Evolutionary conservation across 2,888 invertebrate genomes (phyloP), one percentile per base, ranked within the genome.

Genomic region (Asteroscopus sphinx): DNA sequence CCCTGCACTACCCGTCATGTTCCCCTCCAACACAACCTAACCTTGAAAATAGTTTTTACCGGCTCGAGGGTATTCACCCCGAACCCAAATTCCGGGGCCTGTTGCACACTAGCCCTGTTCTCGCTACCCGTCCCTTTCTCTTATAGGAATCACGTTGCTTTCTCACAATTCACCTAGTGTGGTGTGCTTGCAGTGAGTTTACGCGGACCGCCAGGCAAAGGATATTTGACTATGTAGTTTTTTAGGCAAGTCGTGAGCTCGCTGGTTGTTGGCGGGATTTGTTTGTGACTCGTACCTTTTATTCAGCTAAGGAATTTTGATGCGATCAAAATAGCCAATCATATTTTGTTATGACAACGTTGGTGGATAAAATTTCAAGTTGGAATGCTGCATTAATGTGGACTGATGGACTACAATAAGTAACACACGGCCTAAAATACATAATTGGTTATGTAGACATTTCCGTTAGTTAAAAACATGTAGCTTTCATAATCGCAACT

Each of bases 1-100:
- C 92, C 91, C 91, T 90, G 88, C 89, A 84, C 89, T 80, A 84
- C 89, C 86, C 87, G 90, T 86, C 83, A 87, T 87, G 91, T 85
- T 92, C 93, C 93, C 93, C 91, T 92, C 92, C 89, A 87, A 81
- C 82, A 78, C 82, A 81, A 82, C 83, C 90, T 93, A 94, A 93
- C 94, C 94, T 94, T 94, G 94, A 94, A 94, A 93, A 93, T 92
- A 93, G 94, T 94, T 94, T 93, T 93, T 93, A 94, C 93, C 89
- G 89, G 86, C 90, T 79, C 75, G 92, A 94, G 94, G 94, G 94
- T 94, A 94, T 94, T 94, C 93, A 94, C 94, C 94, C 93, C 93
- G 88, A 90, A 90, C 91, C 93, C 92, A 84, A 92, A 94, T 93
- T 92, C 92, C 90, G 84, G 82, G 86, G 86, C 83, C 80, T 80